Percentiles rank a stretch among this genome's conserved stretches.
These are phyloP conservation scores for Pemphigus obesinymphae DNA, from an alignment of 1,140 invertebrate species.

Conservation along the genomic window DNA sequence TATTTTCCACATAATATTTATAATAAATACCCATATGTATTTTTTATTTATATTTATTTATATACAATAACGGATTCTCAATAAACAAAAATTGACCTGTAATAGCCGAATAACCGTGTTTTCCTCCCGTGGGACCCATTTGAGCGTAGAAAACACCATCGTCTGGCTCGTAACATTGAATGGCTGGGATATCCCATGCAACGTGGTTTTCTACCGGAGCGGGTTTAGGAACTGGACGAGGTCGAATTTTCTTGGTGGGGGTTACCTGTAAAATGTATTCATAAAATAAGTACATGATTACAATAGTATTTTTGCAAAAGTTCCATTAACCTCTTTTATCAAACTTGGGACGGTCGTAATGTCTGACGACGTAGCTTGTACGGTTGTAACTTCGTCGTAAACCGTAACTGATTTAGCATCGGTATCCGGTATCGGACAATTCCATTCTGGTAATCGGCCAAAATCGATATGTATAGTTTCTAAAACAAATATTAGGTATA, in stretches of 20 bases:
- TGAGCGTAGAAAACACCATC: slow-evolving; percentile 87
- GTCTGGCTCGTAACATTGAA: slow-evolving; percentile 81
- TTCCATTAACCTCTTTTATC: background rate
- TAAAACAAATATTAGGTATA: slow-evolving; percentile 46
- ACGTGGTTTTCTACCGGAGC: slow-evolving; percentile 57
- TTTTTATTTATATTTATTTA: background rate
- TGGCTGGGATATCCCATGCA: slow-evolving; percentile 80
- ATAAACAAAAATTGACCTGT: slow-evolving; percentile 58
- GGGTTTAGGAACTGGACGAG: slow-evolving; percentile 55
- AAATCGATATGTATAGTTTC: slow-evolving; percentile 78
- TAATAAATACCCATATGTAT: background rate
- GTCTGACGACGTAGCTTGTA: background rate
- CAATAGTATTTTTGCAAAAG: background rate
- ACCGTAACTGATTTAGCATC: slow-evolving; percentile 51
- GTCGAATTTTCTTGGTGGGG: slow-evolving; percentile 21
- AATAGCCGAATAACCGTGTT: slow-evolving; percentile 78
- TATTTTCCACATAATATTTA: background rate
- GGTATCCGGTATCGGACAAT: slow-evolving; percentile 80
- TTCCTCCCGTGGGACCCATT: slow-evolving; percentile 84
- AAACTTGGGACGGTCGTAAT: background rate
- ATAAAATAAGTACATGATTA: too few species aligned
- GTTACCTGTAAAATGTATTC: background rate
- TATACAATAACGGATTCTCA: background rate
- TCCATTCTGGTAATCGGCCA: slow-evolving; percentile 80
- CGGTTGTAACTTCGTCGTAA: slow-evolving; percentile 43